phyloP scores from a whole-genome alignment of 2,888 invertebrate genomes.

The Lottia gigantea region DNA sequence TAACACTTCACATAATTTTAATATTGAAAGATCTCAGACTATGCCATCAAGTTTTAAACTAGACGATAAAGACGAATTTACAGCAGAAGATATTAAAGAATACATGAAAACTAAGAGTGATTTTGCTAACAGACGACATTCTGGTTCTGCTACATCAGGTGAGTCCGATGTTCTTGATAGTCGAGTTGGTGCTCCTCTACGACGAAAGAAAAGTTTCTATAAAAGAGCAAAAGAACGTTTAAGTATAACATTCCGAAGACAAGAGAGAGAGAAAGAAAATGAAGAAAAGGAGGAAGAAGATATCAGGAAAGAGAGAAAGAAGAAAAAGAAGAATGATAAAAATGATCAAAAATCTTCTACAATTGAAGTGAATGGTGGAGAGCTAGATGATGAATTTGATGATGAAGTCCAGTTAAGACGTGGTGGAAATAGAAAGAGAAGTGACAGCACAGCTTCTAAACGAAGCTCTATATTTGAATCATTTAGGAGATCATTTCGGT shows the following conservation, averaged over 20 bases:
- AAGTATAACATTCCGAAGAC: slow-evolving; percentile 33
- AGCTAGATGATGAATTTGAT: neutral
- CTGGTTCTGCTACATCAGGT: slow-evolving; percentile 21
- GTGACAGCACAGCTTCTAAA: slow-evolving; percentile 9
- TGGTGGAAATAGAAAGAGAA: neutral
- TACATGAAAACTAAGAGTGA: neutral
- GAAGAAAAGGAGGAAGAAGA: slow-evolving; percentile 19
- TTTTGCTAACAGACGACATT: neutral
- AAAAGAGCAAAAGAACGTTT: slow-evolving; percentile 49
- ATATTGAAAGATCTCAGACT: slow-evolving; percentile 15
- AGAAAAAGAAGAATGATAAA: slow-evolving; percentile 20
- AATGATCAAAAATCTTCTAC: slow-evolving; percentile 12
- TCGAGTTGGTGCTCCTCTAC: slow-evolving; percentile 14
- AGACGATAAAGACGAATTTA: slow-evolving; percentile 10
- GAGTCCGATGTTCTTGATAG: slow-evolving; percentile 28
- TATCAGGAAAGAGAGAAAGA: slow-evolving; percentile 7
- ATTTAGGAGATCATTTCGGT: slow-evolving; percentile 20
- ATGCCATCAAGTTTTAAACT: slow-evolving; percentile 19
- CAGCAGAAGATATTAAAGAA: slow-evolving; percentile 7
- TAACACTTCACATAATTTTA: neutral
- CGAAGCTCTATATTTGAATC: slow-evolving; percentile 16
- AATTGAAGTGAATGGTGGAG: neutral
- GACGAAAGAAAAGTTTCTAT: slow-evolving; percentile 52
- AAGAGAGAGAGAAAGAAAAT: slow-evolving; percentile 30
- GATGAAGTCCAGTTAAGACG: slow-evolving; percentile 2